A percentile compares a stretch with the other conserved stretches of the same genome.
phyloP scores from a whole-genome alignment of 2,888 invertebrate genomes.

The Arrhopalites spinosus region DNA sequence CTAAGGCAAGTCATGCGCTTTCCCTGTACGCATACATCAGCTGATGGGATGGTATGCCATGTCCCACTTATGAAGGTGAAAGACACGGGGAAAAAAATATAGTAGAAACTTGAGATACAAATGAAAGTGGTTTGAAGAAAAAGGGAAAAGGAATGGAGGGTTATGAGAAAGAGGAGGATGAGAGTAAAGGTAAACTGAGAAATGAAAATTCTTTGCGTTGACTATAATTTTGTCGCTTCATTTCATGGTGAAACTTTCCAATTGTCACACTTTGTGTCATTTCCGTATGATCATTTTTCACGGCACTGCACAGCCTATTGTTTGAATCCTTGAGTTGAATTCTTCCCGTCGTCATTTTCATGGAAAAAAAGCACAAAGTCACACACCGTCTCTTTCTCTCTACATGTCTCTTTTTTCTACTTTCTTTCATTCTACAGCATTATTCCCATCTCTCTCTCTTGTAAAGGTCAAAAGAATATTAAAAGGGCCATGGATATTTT shows the following conservation, averaged over 20 bases:
- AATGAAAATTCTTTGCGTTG: slow-evolving; percentile 2
- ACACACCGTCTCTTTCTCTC: not conserved
- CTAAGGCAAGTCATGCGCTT: too few species aligned
- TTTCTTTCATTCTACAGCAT: not conserved
- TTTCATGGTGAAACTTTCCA: slow-evolving; percentile 17
- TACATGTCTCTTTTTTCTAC: not conserved
- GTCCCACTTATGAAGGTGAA: too few species aligned
- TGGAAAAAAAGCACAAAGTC: not conserved
- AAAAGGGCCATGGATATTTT: too few species aligned
- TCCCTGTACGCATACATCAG: too few species aligned
- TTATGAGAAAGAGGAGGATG: not conserved
- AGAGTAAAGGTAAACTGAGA: not conserved
- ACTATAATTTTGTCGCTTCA: slow-evolving; percentile 11
- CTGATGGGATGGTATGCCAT: too few species aligned
- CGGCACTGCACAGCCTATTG: slow-evolving; percentile 10
- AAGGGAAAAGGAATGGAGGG: not conserved
- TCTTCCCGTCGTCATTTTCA: not conserved
- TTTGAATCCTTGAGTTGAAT: not conserved
- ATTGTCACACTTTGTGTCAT: slow-evolving; percentile 36
- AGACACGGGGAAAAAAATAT: not conserved
- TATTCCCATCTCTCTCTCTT: not conserved
- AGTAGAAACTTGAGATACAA: slow-evolving; percentile 6
- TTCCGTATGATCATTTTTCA: slow-evolving; percentile 34
- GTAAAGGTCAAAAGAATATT: too few species aligned
- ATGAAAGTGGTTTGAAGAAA: slow-evolving; percentile 4